Evolutionary conservation across 2,113 vertebrate species (phyloP).

Genomic region (Syngnathus scovelli): DNA sequence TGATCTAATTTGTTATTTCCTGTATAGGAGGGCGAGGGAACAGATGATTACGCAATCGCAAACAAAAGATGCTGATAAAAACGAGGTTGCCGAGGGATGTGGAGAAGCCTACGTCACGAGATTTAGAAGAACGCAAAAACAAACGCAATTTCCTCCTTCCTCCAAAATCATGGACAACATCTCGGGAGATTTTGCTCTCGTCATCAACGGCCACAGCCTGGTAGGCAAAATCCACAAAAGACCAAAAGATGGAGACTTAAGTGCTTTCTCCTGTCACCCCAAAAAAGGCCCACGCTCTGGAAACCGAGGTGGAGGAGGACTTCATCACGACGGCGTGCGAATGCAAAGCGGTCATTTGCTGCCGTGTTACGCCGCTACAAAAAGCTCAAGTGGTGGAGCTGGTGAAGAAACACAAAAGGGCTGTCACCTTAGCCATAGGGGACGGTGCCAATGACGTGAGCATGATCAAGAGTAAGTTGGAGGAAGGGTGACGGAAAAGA

Average conservation of each 20-base stretch:
- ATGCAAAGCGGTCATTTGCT: slow-evolving; percentile 91
- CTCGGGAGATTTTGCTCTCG: slow-evolving; percentile 83
- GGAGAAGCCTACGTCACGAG: slow-evolving; percentile 54
- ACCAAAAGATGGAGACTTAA: not conserved
- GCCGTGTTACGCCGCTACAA: slow-evolving; percentile 89
- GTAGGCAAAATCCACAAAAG: slow-evolving; percentile 60
- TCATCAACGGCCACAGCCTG: slow-evolving; percentile 91
- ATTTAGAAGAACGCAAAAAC: slow-evolving; percentile 3
- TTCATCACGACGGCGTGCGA: slow-evolving; percentile 86
- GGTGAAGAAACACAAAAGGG: slow-evolving; percentile 91
- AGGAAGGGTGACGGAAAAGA: slow-evolving; percentile 19
- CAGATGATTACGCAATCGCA: slow-evolving; percentile 76
- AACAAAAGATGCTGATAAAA: slow-evolving; percentile 54
- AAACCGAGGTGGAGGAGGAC: slow-evolving; percentile 91
- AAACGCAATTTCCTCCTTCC: slow-evolving; percentile 53
- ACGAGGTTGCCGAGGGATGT: slow-evolving; percentile 72
- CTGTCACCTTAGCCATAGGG: slow-evolving; percentile 88
- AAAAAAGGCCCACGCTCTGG: slow-evolving; percentile 83
- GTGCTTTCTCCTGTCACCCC: not conserved
- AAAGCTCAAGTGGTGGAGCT: slow-evolving; percentile 94
- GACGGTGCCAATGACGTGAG: slow-evolving; percentile 92
- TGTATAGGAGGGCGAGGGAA: slow-evolving; percentile 80
- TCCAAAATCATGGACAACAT: slow-evolving; percentile 80
- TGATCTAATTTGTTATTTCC: not conserved
- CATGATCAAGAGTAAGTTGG: slow-evolving; percentile 93